A percentile compares a stretch with the other conserved stretches of the same genome.
Evolutionary conservation across 2,888 invertebrate genomes (phyloP).

Genomic region (Dorcus hopei): DNA sequence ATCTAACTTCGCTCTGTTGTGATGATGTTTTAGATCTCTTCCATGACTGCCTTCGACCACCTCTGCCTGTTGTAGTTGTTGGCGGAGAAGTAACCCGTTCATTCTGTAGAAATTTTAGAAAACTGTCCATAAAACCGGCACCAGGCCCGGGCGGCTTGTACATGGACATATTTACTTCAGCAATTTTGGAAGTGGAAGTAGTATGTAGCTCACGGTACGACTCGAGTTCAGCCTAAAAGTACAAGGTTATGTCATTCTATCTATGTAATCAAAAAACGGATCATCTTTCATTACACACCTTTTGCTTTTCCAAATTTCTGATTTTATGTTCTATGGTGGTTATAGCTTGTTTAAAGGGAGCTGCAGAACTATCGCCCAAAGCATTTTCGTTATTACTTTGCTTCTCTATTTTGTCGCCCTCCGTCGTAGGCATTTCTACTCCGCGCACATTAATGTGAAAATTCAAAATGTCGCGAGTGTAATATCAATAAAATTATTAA

Average conservation of each 20-base stretch:
- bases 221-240: constrained; percentile 76
- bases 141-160: constrained; percentile 44
- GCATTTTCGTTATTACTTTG: constrained; percentile 63
- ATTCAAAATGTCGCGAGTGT: background rate
- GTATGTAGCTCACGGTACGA: constrained; percentile 79
- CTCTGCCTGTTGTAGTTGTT: constrained; percentile 57
- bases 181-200: constrained; percentile 31
- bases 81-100: constrained; percentile 80
- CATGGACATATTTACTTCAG: constrained; percentile 20
- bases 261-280: no score
- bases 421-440: constrained; percentile 79
- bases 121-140: constrained; percentile 83
- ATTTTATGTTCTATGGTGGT: constrained; percentile 93
- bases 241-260: no score
- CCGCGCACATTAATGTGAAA: background rate
- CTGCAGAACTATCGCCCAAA: constrained; percentile 48
- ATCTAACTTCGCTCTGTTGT: constrained; percentile 46
- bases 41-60: constrained; percentile 66
- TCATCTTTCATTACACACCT: constrained; percentile 58
- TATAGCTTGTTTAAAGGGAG: constrained; percentile 81
- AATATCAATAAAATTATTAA: background rate
- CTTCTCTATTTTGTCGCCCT: constrained; percentile 82
- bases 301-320: constrained; percentile 94
- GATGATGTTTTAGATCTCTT: constrained; percentile 49
- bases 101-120: constrained; percentile 78